Evolutionary conservation across 2,888 invertebrate genomes (phyloP), one percentile per base, ranked within the genome.

Genomic region (Phorcus lineatus): DNA sequence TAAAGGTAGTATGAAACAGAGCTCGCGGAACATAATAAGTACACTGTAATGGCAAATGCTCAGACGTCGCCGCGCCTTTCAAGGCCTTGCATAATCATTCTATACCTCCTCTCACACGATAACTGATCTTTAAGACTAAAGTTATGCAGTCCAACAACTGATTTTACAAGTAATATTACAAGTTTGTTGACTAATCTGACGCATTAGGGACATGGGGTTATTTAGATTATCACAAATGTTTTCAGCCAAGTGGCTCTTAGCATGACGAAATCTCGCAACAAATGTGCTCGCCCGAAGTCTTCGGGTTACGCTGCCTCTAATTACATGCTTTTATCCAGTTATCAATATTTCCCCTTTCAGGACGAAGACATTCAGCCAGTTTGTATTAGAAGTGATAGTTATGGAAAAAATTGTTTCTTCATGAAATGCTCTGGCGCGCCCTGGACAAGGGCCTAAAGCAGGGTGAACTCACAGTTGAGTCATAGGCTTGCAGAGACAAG

Each of bases 81-180:
- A 24, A 36, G 4, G 17, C 47, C 11, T 6, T 1, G 47, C 47
- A 47, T 47, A 47, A 40, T 19, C n/a, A n/a, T 2, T 31, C 40
- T 40, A 36, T 36, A 17, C 36, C 19, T 9, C 40, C 62, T 19
- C 31, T 16, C 36, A 70, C 31, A 70, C 70, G 40, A 19, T 40
- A 70, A 70, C 70, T 19, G 36, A 36, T 70, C 70, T 31, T 70
- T 70, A 70, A 70, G 70, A 31, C n/a, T 70, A 70, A 16, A 40
- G 40, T 40, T 36, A 19, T 70, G 70, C 36, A 31, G 40, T n/a
- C 17, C 17, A 16, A 36, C 70, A 70, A 70, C 28, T 70, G 19
- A 70, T 70, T 70, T 36, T 40, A 70, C 70, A 22, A 70, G 70
- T 31, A 36, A 70, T 70, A 40, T 70, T 70, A 70, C 70, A 70